Conservation (phyloP, 64 coral and sea anemone genomes). For the Montipora foliosa region DNA sequence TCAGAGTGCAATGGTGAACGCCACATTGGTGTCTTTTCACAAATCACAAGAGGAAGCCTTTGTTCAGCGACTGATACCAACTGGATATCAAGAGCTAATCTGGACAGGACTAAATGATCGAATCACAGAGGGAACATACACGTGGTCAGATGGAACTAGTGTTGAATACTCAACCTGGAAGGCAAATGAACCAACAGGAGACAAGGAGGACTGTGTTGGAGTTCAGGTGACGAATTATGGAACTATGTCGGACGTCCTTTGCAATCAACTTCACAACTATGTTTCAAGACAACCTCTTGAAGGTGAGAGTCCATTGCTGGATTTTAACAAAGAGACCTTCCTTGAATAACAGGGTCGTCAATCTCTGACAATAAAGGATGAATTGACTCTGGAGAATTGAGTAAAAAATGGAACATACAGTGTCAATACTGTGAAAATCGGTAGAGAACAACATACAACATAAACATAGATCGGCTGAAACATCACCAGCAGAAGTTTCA, state of each 20-base stretch:
- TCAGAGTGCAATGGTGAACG: slow-evolving; percentile 58
- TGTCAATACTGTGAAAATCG: no score
- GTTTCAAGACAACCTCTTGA: slow-evolving; percentile 78
- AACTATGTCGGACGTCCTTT: slow-evolving; percentile 79
- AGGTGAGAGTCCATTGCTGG: slow-evolving; percentile 32
- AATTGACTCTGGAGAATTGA: no score
- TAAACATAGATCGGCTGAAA: no score
- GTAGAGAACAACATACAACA: no score
- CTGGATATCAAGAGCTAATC: slow-evolving; percentile 1
- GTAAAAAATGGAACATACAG: no score
- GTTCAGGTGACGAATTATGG: slow-evolving; percentile 58
- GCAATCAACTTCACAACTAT: slow-evolving; percentile 80
- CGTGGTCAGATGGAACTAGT: slow-evolving; percentile 75
- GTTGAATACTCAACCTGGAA: slow-evolving; percentile 83
- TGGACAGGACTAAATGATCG: slow-evolving; percentile 85
- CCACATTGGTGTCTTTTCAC: slow-evolving; percentile 68
- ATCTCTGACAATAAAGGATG: no score
- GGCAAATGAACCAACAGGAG: slow-evolving; percentile 64
- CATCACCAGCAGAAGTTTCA: no score
- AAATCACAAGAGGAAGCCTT: slow-evolving; percentile 41
- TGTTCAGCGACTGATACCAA: slow-evolving; percentile 7
- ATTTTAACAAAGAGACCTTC: no score
- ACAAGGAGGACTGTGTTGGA: slow-evolving; percentile 68
- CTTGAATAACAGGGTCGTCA: no score
- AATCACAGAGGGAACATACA: slow-evolving; percentile 72